A percentile compares a stretch with the other conserved stretches of the same genome.
Evolutionary conservation across 37 sponge, comb jelly and placozoan species (phyloP).

Genomic region (Spongilla lacustris): DNA sequence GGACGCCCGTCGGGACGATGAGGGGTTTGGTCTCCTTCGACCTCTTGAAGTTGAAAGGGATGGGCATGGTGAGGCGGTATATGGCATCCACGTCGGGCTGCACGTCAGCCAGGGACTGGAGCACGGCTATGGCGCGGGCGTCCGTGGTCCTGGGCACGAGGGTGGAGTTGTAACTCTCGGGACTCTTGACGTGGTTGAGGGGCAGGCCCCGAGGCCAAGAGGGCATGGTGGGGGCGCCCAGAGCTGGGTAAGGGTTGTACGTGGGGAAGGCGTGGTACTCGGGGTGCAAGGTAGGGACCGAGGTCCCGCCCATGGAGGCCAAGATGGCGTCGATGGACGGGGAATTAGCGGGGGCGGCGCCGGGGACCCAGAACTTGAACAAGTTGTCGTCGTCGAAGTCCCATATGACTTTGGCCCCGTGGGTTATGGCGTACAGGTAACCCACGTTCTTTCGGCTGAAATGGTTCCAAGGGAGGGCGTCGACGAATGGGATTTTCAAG

Average conservation of each 20-base stretch:
- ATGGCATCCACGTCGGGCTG: conserved; percentile 77
- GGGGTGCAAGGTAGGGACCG: conserved; percentile 19
- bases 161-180: conserved; percentile 11
- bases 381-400: conserved; percentile 76
- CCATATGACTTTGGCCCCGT: conserved; percentile 65
- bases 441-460: conserved; percentile 77
- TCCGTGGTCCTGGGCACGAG: neutral
- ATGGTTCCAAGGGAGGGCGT: conserved; percentile 42
- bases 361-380: conserved; percentile 58
- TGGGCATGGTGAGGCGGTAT: conserved; percentile 50
- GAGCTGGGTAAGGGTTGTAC: conserved; percentile 65
- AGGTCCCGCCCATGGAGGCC: neutral
- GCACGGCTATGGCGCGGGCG: conserved; percentile 23
- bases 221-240: conserved; percentile 46
- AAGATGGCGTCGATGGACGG: conserved; percentile 34
- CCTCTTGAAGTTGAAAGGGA: conserved; percentile 51
- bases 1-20: conserved; percentile 34
- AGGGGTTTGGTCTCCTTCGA: conserved; percentile 32
- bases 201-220: conserved; percentile 73
- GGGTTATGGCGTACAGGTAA: conserved; percentile 57
- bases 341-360: conserved; percentile 43
- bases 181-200: conserved; percentile 30
- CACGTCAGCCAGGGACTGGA: conserved; percentile 59
- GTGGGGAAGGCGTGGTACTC: conserved; percentile 28
- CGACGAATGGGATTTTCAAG: conserved; percentile 12